Base-by-base conservation (phyloP, 2,797 vertebrate genomes). In the Varecia variegata region DNA sequence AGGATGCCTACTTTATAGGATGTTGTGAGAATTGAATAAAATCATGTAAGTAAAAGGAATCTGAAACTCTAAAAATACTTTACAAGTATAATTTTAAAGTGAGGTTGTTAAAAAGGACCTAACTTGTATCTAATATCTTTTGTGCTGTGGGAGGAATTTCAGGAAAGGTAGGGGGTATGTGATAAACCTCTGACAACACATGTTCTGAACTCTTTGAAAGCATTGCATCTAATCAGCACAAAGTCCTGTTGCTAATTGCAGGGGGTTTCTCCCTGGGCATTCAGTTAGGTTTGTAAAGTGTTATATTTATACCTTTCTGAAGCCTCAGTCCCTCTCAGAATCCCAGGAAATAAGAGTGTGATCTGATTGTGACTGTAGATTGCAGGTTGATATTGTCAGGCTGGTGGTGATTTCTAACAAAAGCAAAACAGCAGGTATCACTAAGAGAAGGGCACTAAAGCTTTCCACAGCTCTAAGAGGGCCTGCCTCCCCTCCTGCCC, bases 231-330 rank as follows among this genome's bases (percentile, higher is more conserved):
- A 93, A 96, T 98, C 96, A 96, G 88, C n/a, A 43, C 91, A 93
- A 82, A 84, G 86, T 92, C 96, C 94, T 85, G 88, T 96, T 91
- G 97, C 77, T 98, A 97, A 96, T 97, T 96, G 96, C 91, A 92
- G 96, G 96, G 94, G 97, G 96, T 81, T 97, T 97, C 96, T 98
- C 91, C 83, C 91, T 86, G 90, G 94, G 95, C 65, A 88, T 85
- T 91, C 40, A 88, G 90, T 92, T 92, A 65, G 25, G 65, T 93
- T 96, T 94, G 95, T 94, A 90, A 95, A 96, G 95, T 97, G 86
- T 97, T 97, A 97, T 98, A 98, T 98, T 98, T 98, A 98, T 98
- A 98, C 97, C 98, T 98, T 47, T 1, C 96, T 89, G 93, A 97
- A 96, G 87, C 79, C 58, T 90, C 87, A 17, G 80, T 84, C 20